Percentiles rank a stretch among this genome's conserved stretches.
Conservation (phyloP, 2,888 invertebrate genomes). For the Drosophila anceps region DNA sequence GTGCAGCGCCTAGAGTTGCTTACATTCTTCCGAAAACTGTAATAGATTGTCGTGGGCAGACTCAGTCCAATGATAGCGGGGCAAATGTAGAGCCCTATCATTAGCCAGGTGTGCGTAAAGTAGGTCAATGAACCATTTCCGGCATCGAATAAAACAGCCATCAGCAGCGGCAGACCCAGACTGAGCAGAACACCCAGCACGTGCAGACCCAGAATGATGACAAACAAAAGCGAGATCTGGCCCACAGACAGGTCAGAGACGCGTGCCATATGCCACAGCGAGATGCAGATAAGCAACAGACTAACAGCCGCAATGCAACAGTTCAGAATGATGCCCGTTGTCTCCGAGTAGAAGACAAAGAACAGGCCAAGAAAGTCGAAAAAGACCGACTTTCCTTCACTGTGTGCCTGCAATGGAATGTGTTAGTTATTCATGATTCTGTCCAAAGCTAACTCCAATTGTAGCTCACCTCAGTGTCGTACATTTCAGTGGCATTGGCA, state of each 20-base stretch:
- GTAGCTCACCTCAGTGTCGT: slow-evolving; percentile 73
- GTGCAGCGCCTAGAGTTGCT: slow-evolving; percentile 1
- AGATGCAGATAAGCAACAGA: slow-evolving; percentile 77
- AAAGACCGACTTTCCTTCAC: slow-evolving; percentile 87
- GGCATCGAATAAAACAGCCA: slow-evolving; percentile 84
- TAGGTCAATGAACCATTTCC: slow-evolving; percentile 86
- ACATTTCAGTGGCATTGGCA: slow-evolving; percentile 85
- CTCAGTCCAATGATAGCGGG: slow-evolving; percentile 82
- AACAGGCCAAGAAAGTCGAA: slow-evolving; percentile 90
- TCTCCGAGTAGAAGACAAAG: slow-evolving; percentile 88
- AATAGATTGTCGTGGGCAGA: slow-evolving; percentile 76
- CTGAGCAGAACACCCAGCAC: slow-evolving; percentile 78
- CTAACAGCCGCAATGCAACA: slow-evolving; percentile 82
- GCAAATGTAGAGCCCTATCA: slow-evolving; percentile 84
- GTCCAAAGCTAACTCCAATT: not conserved
- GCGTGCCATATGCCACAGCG: slow-evolving; percentile 75
- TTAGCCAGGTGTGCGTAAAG: slow-evolving; percentile 87
- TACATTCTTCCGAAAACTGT: slow-evolving; percentile 78
- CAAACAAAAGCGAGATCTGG: slow-evolving; percentile 68
- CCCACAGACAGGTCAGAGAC: slow-evolving; percentile 66
- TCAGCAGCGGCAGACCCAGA: slow-evolving; percentile 76
- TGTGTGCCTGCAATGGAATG: slow-evolving; percentile 78
- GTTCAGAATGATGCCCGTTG: slow-evolving; percentile 84
- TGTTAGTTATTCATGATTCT: not conserved
- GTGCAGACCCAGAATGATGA: slow-evolving; percentile 75